Evolutionary conservation across 2,888 invertebrate genomes (phyloP), one percentile per base, ranked within the genome.

Genomic region (Eustalomyia histrio): DNA sequence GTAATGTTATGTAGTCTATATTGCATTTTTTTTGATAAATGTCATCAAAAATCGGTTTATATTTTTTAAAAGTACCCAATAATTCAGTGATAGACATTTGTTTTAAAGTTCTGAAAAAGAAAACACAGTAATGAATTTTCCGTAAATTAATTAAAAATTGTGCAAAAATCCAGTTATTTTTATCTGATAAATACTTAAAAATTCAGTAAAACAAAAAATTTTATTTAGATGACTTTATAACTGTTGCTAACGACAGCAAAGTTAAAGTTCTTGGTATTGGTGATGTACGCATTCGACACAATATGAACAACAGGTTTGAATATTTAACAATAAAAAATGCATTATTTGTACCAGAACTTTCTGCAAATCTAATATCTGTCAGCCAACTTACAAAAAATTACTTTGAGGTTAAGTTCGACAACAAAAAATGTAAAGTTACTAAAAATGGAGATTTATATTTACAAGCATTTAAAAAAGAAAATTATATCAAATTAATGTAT

Each of bases 291-390:
- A 53, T 75, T 16, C 10, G 68, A 1, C 61, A 63, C 21, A 16
- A 18, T 29, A 14, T 47, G 7, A 67, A 52, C 24, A 33, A 47
- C 7, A 47, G n/a, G 61, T 7, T 71, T 0, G 68, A 76, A 55
- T 43, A 65, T 35, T 14, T 68, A n/a, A 69, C 47, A 29, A 53
- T 63, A 55, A 69, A 39, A n/a, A 24, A 50, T 47, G 69, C 29
- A 12, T 47, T 76, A 21, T 39, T 68, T 24, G 69, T 69, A 33
- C 69, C 63, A 33, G 69, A 58, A 18, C 53, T 69, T 52, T 71
- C 63, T 69, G 69, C 76, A n/a, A 76, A 76, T 50, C 50, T 71
- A 58, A 69, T 76, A n/a, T 76, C 63, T 39, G 69, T 76, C 17
- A 76, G 64, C 24, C 76, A 69, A 35, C 24, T n/a, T 17, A 78